Evolutionary conservation across 2,888 invertebrate genomes (phyloP), one percentile per base, ranked within the genome.

Genomic region (Chloroclystis v-ata): DNA sequence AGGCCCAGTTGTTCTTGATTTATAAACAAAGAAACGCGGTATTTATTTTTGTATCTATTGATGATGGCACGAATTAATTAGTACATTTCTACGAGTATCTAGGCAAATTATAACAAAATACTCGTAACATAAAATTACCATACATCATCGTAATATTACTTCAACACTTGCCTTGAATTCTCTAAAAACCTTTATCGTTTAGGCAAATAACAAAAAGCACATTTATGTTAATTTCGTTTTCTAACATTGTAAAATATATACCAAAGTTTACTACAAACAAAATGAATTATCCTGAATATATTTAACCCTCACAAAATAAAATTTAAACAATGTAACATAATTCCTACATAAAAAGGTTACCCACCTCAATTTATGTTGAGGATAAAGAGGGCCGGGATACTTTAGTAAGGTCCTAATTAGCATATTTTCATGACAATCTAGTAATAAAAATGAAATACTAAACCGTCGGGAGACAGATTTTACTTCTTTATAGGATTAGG

Each of bases 391-490:
- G 48, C 53, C 48, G 43, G 28, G 28, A 28, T 38, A 47, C 44
- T 50, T 42, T 32, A 44, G 29, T 16, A 37, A 40, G 37, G 47
- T 37, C 20, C 10, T 38, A 48, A 52, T 56, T 49, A 56, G 43
- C 50, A 56, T 56, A 50, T 14, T 16, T 43, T 50, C 33, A 35
- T 10, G 12, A 28, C 28, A 30, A 13, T 30, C 28, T 20, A 10
- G 26, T 38, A 11, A 28, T 43, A 38, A 47, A 43, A 43, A 38
- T 38, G 24, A 47, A 4, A 20, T 20, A 20, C 20, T 20, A 2
- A 20, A 20, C 20, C 5, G 33, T 33, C 14, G 10, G 9, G 4
- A 43, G 28, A 47, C 25, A 42, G 42, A 43, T 39, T 47, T 47
- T 20, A 38, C 7, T 38, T 38, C 20, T 28, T 16, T 10, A 12